Percentiles rank a stretch among this genome's conserved stretches.
Conservation (phyloP, 2,888 invertebrate species). For the Phorcus lineatus region DNA sequence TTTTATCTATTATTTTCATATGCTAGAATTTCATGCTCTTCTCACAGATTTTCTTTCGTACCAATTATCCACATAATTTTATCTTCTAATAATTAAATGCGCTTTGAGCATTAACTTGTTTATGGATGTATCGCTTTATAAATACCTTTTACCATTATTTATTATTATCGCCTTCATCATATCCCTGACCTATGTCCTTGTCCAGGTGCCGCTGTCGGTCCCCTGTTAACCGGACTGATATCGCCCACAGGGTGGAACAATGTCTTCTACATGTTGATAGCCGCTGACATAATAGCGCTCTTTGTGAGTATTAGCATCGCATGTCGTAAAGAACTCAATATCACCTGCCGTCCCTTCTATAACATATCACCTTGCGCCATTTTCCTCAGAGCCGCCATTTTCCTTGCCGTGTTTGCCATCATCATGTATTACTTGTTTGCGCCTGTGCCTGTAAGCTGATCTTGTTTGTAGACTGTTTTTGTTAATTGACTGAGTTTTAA, state of each 20-base stretch:
- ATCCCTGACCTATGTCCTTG: not conserved
- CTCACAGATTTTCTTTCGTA: too few species aligned
- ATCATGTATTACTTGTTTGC: not conserved
- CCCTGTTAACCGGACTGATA: conserved; percentile 86
- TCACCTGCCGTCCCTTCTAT: not conserved
- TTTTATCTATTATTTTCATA: too few species aligned
- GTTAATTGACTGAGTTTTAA: too few species aligned
- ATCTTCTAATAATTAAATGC: too few species aligned
- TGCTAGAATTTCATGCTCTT: too few species aligned
- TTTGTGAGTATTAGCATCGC: conserved; percentile 62
- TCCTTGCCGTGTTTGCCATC: not conserved
- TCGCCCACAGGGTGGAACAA: conserved; percentile 85
- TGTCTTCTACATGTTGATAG: conserved; percentile 93
- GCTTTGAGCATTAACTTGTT: too few species aligned
- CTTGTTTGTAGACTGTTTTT: too few species aligned
- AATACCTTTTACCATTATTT: too few species aligned
- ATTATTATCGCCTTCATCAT: too few species aligned
- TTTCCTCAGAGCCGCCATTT: not conserved
- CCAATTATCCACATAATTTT: too few species aligned
- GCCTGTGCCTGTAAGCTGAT: too few species aligned
- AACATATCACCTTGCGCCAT: not conserved
- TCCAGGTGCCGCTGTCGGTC: conserved; percentile 93
- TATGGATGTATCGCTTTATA: too few species aligned
- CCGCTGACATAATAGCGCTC: conserved; percentile 86
- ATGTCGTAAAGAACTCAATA: not conserved